phyloP scores from a whole-genome alignment of 2,888 invertebrate genomes.

The Tinea pellionella region DNA sequence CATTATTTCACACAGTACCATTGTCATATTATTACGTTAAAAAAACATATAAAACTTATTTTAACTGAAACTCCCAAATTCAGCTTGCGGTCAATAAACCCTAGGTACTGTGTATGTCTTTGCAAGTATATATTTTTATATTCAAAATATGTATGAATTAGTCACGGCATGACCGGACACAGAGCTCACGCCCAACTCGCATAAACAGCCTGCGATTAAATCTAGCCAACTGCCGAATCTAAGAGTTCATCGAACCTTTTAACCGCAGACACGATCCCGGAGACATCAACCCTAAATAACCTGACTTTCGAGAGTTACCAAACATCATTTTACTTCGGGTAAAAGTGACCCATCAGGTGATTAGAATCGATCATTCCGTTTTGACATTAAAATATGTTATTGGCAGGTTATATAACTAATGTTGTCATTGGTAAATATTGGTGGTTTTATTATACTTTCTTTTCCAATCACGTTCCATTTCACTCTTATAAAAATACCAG shows the following conservation, averaged over 20 bases:
- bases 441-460: background rate
- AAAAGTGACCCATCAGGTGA: conserved; percentile 11
- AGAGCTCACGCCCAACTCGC: background rate
- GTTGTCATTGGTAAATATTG: background rate
- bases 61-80: no score
- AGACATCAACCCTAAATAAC: background rate
- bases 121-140: background rate
- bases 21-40: no score
- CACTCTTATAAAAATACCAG: background rate
- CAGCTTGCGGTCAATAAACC: no score
- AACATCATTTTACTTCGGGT: conserved; percentile 12
- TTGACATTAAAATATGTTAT: conserved; percentile 12
- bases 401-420: background rate
- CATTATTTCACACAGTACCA: no score
- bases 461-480: background rate
- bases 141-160: background rate
- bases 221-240: conserved; percentile 7
- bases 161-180: background rate
- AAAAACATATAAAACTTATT: no score
- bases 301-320: conserved; percentile 16
- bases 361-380: conserved; percentile 12
- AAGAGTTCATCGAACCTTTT: conserved; percentile 2
- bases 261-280: background rate
- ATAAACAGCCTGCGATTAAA: background rate
- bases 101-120: no score